Evolutionary conservation across 2,113 vertebrate species (phyloP).

Genomic region (Alouatta palliata): DNA sequence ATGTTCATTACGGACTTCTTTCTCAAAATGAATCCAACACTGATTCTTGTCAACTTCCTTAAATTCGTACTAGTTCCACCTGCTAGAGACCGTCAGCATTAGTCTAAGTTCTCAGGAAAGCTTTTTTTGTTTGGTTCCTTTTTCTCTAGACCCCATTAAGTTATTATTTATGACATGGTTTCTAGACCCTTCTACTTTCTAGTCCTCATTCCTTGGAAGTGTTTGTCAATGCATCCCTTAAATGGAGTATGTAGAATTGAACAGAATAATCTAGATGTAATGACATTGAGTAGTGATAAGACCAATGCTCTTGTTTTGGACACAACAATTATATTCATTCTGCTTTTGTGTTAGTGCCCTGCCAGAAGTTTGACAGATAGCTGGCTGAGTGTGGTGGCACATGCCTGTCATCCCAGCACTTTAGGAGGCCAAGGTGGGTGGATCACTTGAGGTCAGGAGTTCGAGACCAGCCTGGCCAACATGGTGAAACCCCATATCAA

Average conservation of each 20-base stretch:
- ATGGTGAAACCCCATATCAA: neutral
- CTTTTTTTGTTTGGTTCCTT: neutral
- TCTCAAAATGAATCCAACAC: neutral
- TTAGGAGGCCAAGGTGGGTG: neutral
- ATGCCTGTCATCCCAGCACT: neutral
- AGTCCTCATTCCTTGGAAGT: neutral
- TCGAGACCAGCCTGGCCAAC: neutral
- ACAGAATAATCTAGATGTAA: neutral
- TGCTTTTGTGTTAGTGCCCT: neutral
- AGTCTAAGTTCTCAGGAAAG: neutral
- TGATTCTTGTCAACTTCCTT: neutral
- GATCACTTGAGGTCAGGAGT: neutral
- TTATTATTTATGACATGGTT: neutral
- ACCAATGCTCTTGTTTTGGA: neutral
- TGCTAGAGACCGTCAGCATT: neutral
- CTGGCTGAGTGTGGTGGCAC: too few relatives aligned
- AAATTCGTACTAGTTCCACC: neutral
- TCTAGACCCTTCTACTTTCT: neutral
- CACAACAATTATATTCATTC: neutral
- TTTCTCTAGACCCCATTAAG: neutral
- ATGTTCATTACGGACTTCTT: neutral
- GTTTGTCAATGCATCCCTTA: neutral
- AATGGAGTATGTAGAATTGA: neutral
- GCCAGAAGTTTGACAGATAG: neutral
- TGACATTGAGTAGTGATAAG: neutral